Percentiles rank a stretch among this genome's conserved stretches.
Evolutionary conservation across 2,888 invertebrate genomes (phyloP).

Genomic region (Macrosoma leucophasiata): DNA sequence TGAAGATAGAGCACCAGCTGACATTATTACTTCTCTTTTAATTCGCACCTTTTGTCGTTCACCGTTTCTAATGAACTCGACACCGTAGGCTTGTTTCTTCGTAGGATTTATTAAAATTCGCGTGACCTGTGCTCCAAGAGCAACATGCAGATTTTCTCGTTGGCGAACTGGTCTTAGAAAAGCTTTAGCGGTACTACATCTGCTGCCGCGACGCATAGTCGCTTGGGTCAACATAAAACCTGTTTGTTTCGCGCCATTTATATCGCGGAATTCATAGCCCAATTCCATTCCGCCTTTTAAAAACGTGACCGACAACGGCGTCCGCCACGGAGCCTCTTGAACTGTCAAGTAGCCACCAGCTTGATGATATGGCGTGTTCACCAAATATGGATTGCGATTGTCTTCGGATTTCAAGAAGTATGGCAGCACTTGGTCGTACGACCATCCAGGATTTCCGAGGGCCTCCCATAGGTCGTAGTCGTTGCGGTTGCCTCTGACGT

Average conservation of each 20-base stretch:
- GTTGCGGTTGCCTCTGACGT: slow-evolving; percentile 89
- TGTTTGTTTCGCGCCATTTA: slow-evolving; percentile 88
- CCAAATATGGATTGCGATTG: slow-evolving; percentile 88
- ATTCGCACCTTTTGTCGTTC: slow-evolving; percentile 80
- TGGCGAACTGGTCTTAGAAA: slow-evolving; percentile 88
- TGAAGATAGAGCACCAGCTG: slow-evolving; percentile 91
- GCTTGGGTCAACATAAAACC: slow-evolving; percentile 93
- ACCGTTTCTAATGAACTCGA: slow-evolving; percentile 82
- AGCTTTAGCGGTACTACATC: slow-evolving; percentile 92
- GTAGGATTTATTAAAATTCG: slow-evolving; percentile 81
- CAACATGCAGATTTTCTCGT: slow-evolving; percentile 85
- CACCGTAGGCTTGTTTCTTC: slow-evolving; percentile 83
- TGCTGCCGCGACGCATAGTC: slow-evolving; percentile 87
- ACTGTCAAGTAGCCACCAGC: slow-evolving; percentile 89
- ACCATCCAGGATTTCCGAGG: slow-evolving; percentile 91
- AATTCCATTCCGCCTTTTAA: slow-evolving; percentile 87
- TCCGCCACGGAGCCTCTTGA: slow-evolving; percentile 89
- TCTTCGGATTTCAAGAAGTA: slow-evolving; percentile 93
- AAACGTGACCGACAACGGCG: slow-evolving; percentile 88
- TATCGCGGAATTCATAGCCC: slow-evolving; percentile 87
- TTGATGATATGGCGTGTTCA: slow-evolving; percentile 83
- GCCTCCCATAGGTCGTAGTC: slow-evolving; percentile 93
- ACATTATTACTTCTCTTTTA: slow-evolving; percentile 87
- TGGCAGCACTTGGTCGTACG: slow-evolving; percentile 85
- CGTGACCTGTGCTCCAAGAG: slow-evolving; percentile 84